phyloP scores from a whole-genome alignment of 2,113 vertebrate species.

The Campylorhamphus procurvoides region DNA sequence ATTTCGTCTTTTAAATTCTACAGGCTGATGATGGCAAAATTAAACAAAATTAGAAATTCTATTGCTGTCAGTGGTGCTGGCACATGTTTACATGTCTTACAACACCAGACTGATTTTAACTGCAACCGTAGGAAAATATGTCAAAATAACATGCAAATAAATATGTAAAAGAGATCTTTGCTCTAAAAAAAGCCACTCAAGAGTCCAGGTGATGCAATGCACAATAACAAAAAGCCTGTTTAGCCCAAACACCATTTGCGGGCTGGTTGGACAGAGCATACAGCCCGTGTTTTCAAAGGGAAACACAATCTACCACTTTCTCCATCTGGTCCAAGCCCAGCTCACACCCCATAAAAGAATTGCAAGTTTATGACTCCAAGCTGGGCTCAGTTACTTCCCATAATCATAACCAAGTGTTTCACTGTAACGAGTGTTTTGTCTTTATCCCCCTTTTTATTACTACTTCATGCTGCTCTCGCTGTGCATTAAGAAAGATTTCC shows the following conservation, averaged over 20 bases:
- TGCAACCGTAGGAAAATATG: not conserved
- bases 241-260: not conserved
- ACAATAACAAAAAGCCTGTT: not conserved
- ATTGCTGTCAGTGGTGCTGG: not conserved
- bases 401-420: conserved; percentile 63
- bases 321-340: conserved; percentile 44
- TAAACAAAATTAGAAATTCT: not conserved
- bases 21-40: not conserved
- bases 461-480: conserved; percentile 1
- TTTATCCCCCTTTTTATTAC: not conserved
- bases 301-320: conserved; percentile 43
- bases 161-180: not conserved
- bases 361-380: conserved; percentile 56
- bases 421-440: not conserved
- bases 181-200: not conserved
- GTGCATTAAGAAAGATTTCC: not conserved
- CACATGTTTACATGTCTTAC: not conserved
- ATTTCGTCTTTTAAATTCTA: not conserved
- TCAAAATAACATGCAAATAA: not conserved
- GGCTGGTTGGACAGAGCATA: not conserved
- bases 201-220: not conserved
- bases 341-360: conserved; percentile 57
- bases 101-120: not conserved
- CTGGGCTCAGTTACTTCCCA: conserved; percentile 53
- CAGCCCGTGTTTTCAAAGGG: not conserved